Evolutionary conservation across 2,113 vertebrate species (phyloP).

Genomic region (Oryzias celebensis): DNA sequence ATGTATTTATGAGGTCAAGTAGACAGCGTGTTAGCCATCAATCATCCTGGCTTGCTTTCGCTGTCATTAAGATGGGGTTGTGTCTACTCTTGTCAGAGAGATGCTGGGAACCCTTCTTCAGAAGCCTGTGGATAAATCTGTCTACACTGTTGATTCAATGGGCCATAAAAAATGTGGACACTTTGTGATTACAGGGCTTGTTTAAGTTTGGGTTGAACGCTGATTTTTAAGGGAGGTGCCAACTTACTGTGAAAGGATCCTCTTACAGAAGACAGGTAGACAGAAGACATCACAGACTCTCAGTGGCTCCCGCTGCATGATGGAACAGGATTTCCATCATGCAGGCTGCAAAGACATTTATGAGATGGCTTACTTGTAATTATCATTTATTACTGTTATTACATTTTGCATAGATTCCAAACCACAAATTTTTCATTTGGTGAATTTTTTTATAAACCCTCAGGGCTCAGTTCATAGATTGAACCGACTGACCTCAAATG

Average conservation of each 20-base stretch:
- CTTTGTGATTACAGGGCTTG: constrained; percentile 70
- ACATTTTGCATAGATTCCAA: constrained; percentile 61
- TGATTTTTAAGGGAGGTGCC: constrained; percentile 34
- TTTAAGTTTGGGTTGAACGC: constrained; percentile 46
- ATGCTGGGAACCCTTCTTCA: constrained; percentile 57
- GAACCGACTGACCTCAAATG: constrained; percentile 51
- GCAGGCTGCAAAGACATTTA: constrained; percentile 64
- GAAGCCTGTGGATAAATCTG: constrained; percentile 70
- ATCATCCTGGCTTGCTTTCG: constrained; percentile 51
- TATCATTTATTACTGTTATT: constrained; percentile 73
- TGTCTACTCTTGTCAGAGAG: constrained; percentile 67
- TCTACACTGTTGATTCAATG: constrained; percentile 68
- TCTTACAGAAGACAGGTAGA: constrained; percentile 58
- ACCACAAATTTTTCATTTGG: constrained; percentile 69
- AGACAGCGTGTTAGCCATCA: constrained; percentile 42
- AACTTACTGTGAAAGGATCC: constrained; percentile 39
- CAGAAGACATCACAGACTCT: constrained; percentile 28
- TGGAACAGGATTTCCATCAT: constrained; percentile 62
- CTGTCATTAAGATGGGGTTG: constrained; percentile 55
- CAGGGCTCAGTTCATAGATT: constrained; percentile 32
- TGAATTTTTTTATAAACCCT: constrained; percentile 44
- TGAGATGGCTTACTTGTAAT: constrained; percentile 76
- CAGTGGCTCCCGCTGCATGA: constrained; percentile 51
- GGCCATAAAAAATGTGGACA: constrained; percentile 62
- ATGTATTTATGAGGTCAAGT: constrained; percentile 26